Percentiles rank a stretch among this genome's conserved stretches.
These are phyloP conservation scores for Caenorhabditis sp. DNA, from an alignment of 2,888 invertebrate species.

Conservation along the genomic window DNA sequence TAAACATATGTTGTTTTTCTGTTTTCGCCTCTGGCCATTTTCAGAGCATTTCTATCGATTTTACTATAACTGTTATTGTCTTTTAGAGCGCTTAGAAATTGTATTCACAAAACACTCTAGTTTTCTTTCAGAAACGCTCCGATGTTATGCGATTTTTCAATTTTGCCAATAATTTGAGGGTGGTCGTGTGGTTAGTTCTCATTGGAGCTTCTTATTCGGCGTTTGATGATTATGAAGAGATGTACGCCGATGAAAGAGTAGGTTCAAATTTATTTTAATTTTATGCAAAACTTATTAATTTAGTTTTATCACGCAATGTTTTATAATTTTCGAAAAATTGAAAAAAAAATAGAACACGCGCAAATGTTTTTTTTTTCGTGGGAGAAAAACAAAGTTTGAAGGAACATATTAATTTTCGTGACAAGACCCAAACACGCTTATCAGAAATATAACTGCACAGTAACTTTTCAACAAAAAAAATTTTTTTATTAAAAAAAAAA, in stretches of 20 bases:
- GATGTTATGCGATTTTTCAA: not conserved
- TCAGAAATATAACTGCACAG: no score
- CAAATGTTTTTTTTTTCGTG: no score
- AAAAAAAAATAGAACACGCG: no score
- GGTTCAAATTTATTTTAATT: constrained; percentile 5
- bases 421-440: no score
- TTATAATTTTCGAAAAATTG: not conserved
- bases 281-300: not conserved
- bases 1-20: no score
- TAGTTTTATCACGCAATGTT: not conserved
- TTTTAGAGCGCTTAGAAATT: not conserved
- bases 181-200: constrained; percentile 3
- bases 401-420: no score
- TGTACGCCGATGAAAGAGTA: not conserved
- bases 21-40: no score
- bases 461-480: constrained; percentile 3
- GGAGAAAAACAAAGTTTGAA: no score
- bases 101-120: no score
- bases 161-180: not conserved
- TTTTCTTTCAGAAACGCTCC: not conserved
- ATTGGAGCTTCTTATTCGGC: no score
- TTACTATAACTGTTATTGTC: not conserved
- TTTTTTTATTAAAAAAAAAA: not conserved
- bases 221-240: not conserved
- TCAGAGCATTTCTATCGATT: no score